Base-by-base conservation (phyloP, 2,888 invertebrate genomes). In the Pomacea canaliculata region DNA sequence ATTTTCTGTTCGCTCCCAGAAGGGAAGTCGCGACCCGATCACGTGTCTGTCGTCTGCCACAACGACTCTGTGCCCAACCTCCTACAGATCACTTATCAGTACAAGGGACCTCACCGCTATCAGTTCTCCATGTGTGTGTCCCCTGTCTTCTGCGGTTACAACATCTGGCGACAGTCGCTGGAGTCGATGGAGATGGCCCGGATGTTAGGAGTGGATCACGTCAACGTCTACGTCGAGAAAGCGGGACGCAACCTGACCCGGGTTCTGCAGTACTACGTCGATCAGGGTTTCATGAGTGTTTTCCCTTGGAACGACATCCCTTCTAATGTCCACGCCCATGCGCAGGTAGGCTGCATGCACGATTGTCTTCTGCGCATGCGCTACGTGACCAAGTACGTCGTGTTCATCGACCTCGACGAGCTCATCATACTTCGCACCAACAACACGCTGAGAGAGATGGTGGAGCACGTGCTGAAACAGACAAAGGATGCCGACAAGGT, bases 341-440 rank as follows among this genome's bases (percentile, higher is more conserved):
- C 7, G 7, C 63, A 63, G 63, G 10, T 63, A 19, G 63, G 16
- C 27, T 12, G 10, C n/a, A 27, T 63, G 27, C n/a, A 63, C 10
- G 63, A 63, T 19, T 63, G 63, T 19, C 27, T 63, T n/a, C 63
- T 63, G 63, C 63, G 63, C 63, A 23, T 63, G 63, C 63, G 63
- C 23, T 63, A 63, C 63, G 10, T 23, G 10, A 27, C 18, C 0
- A 63, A 9, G 19, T 27, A 23, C 63, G 10, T 63, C 16, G 19
- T 63, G 18, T 63, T 63, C 27, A 63, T 63, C 16, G 63, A 63
- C 63, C 63, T 63, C 16, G 63, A 63, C 7, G 63, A 63, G 63
- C 12, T 63, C 10, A 63, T 63, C 27, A 19, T 63, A 4, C 63
- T 19, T 23, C 63, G 27, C 27, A 10, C 12, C 7, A 12, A 9